Base-by-base conservation (phyloP, 37 sponge, comb jelly and placozoan species). In the Eunapius fragilis region DNA sequence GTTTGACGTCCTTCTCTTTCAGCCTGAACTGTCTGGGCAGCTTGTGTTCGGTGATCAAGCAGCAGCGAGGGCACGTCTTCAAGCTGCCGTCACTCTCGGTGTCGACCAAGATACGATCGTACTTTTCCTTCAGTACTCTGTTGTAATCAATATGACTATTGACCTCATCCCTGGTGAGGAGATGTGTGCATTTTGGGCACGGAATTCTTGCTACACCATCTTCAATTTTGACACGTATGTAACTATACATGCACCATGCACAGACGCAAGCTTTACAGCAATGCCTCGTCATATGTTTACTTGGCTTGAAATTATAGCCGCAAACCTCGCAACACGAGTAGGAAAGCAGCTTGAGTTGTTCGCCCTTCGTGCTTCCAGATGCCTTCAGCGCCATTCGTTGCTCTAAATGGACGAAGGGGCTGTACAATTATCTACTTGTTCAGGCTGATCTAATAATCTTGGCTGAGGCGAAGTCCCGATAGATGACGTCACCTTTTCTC, bases 61-160 rank as follows among this genome's bases (percentile, higher is more conserved):
- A 89, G 70, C 93, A 93, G 69, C 76, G 80, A 30, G 93, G 93
- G 49, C 93, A 93, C 12, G 85, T 37, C 69, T 88, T 92, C 78
- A 77, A 76, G 58, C 58, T 58, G 19, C 22, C 58, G 58, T 58
- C 58, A 1, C 14, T 10, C 58, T 12, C 17, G 22, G 58, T 19
- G 58, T 58, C 58, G 58, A 58, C 58, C 58, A 58, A 58, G 22
- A 58, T 41, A 41, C 6, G 41, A 41, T 80, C 80, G 75, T 85
- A 92, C 35, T 76, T 80, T 9, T 84, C 74, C 67, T 41, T 73
- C 67, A 69, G 49, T 6, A 80, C 79, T 10, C 22, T 58, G 58
- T 58, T 19, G 14, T n/a, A 27, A 17, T 4, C 7, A 10, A 47
- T 33, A 48, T n/a, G n/a, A 7, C 3, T 10, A 1, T 74, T 58